Percentiles rank a stretch among this genome's conserved stretches.
phyloP scores from a whole-genome alignment of 2,113 vertebrate species.

The Typhlomys cinereus region DNA sequence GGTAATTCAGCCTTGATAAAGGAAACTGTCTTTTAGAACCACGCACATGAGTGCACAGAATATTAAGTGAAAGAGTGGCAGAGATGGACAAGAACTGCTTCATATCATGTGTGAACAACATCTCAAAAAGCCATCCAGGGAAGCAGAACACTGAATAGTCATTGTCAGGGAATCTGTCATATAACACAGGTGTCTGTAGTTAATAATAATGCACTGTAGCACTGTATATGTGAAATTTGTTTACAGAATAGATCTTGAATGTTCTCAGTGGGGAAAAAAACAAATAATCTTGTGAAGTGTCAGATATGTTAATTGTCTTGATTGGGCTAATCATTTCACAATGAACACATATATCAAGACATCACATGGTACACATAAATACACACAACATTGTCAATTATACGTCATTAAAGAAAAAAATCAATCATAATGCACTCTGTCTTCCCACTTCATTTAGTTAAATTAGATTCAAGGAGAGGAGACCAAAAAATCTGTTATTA shows the following conservation, averaged over 20 bases:
- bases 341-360: neutral
- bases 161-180: no score
- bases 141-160: neutral
- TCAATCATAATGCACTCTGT: slow-evolving; percentile 30
- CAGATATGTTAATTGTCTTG: neutral
- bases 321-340: neutral
- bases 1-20: neutral
- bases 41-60: neutral
- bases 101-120: neutral
- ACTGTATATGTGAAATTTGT: neutral
- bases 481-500: slow-evolving; percentile 42
- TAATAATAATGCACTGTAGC: neutral
- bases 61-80: neutral
- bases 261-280: neutral
- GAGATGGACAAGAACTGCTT: neutral
- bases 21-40: neutral
- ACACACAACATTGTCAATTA: slow-evolving; percentile 6
- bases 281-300: neutral
- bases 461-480: slow-evolving; percentile 66
- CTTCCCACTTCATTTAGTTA: slow-evolving; percentile 57
- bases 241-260: neutral
- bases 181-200: neutral
- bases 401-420: neutral
- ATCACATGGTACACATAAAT: neutral
- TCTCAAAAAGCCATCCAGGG: neutral